Conservation (phyloP, 1,140 invertebrate species). For the Drosophila melanica region DNA sequence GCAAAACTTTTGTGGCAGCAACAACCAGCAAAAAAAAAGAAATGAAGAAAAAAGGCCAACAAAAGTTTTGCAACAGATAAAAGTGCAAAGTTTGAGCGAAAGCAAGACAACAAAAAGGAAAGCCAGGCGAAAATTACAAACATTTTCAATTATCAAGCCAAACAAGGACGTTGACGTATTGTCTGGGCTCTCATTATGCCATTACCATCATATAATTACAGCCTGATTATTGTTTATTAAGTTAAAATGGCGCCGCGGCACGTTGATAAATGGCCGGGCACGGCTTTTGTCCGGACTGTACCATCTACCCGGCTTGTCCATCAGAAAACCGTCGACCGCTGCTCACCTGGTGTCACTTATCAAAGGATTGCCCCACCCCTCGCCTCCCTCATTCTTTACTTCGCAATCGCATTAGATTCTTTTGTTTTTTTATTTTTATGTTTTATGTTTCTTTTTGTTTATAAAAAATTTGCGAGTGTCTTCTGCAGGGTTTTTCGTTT, state of each 20-base stretch:
- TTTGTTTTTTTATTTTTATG: constrained; percentile 19
- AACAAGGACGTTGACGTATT: constrained; percentile 74
- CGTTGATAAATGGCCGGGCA: constrained; percentile 60
- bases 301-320: constrained; percentile 27
- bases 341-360: constrained; percentile 57
- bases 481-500: constrained; percentile 48
- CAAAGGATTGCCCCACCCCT: constrained; percentile 41
- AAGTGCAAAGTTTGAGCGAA: constrained; percentile 68
- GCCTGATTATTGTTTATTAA: constrained; percentile 80
- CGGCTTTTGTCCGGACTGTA: constrained; percentile 59
- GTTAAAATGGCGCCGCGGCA: constrained; percentile 56
- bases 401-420: constrained; percentile 45
- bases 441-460: constrained; percentile 8
- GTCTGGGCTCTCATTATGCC: constrained; percentile 74
- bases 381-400: constrained; percentile 29
- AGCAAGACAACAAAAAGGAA: constrained; percentile 39
- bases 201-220: constrained; percentile 78
- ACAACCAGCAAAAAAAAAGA: constrained; percentile 4
- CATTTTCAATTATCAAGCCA: constrained; percentile 80
- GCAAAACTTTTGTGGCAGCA: constrained; percentile 65
- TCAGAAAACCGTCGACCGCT: constrained; percentile 30
- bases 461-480: constrained; percentile 65
- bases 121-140: constrained; percentile 76
- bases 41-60: constrained; percentile 59
- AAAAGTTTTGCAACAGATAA: constrained; percentile 76